Percentiles rank a stretch among this genome's conserved stretches.
phyloP scores from a whole-genome alignment of 2,113 vertebrate genomes.

The Antidorcas marsupialis region DNA sequence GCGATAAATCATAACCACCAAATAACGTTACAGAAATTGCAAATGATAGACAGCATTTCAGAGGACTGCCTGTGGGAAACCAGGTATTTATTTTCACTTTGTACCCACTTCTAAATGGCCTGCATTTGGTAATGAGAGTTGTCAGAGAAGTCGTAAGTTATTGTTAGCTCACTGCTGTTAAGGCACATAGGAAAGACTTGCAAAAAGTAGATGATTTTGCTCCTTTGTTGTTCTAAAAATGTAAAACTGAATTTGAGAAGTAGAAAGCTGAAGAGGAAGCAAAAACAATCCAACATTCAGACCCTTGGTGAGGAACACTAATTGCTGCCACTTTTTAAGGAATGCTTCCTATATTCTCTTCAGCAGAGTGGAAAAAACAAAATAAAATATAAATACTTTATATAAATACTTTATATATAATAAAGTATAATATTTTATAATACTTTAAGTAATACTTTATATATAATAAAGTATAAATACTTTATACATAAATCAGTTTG shows the following conservation, averaged over 20 bases:
- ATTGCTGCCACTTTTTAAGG: background rate
- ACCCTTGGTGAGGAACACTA: background rate
- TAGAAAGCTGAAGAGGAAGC: constrained; percentile 42
- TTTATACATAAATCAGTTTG: background rate
- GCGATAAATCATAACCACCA: constrained; percentile 54
- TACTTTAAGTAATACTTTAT: background rate
- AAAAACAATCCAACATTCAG: constrained; percentile 23
- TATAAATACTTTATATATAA: constrained; percentile 20
- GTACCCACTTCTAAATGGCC: constrained; percentile 45
- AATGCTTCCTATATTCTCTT: background rate
- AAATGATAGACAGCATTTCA: constrained; percentile 59
- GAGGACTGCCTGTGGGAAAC: constrained; percentile 42
- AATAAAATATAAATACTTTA: background rate
- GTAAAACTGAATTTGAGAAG: constrained; percentile 50
- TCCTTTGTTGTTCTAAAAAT: constrained; percentile 52
- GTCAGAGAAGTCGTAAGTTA: constrained; percentile 45
- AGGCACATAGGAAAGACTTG: constrained; percentile 31
- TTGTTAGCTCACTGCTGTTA: constrained; percentile 32
- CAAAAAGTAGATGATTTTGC: constrained; percentile 2
- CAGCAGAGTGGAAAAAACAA: background rate
- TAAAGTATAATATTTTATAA: background rate
- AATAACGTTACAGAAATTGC: constrained; percentile 42
- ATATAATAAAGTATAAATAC: background rate
- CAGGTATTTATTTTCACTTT: constrained; percentile 67
- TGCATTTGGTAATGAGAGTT: constrained; percentile 30